Percentiles rank a stretch among this genome's conserved stretches.
These are phyloP conservation scores for Mongoloraphidia duomilia DNA, from an alignment of 2,888 invertebrate species.

Conservation along the genomic window DNA sequence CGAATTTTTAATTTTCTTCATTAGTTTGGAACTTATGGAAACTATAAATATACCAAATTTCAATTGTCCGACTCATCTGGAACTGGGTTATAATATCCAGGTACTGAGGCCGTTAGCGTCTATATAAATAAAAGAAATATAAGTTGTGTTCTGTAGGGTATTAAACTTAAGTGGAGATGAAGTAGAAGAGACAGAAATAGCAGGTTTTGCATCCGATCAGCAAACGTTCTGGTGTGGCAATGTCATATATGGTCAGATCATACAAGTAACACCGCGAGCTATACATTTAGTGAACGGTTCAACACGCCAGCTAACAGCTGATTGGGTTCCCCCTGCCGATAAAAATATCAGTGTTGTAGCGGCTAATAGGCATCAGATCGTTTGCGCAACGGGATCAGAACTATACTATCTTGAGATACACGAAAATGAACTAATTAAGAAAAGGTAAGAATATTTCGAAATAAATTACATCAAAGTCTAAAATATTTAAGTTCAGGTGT, in stretches of 20 bases:
- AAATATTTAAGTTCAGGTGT: too few relatives aligned
- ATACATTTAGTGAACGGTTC: conserved; percentile 56
- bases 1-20: too few relatives aligned
- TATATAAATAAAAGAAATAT: background rate
- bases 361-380: conserved; percentile 59
- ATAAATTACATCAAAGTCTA: too few relatives aligned
- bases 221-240: conserved; percentile 93
- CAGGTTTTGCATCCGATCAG: conserved; percentile 79
- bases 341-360: conserved; percentile 79
- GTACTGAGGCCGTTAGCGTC: too few relatives aligned
- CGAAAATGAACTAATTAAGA: conserved; percentile 44
- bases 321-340: conserved; percentile 58
- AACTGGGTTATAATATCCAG: too few relatives aligned
- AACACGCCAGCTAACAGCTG: conserved; percentile 47
- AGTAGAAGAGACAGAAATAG: conserved; percentile 91
- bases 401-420: conserved; percentile 69
- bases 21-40: too few relatives aligned
- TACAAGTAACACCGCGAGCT: conserved; percentile 58
- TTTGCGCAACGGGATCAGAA: conserved; percentile 77
- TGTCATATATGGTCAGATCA: conserved; percentile 67
- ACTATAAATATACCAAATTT: too few relatives aligned
- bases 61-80: too few relatives aligned
- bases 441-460: conserved; percentile 29
- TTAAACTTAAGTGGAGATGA: conserved; percentile 86
- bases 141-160: conserved; percentile 39